These are phyloP conservation scores for Lottia gigantea DNA, from an alignment of 2,888 invertebrate genomes.

Conservation along the genomic window DNA sequence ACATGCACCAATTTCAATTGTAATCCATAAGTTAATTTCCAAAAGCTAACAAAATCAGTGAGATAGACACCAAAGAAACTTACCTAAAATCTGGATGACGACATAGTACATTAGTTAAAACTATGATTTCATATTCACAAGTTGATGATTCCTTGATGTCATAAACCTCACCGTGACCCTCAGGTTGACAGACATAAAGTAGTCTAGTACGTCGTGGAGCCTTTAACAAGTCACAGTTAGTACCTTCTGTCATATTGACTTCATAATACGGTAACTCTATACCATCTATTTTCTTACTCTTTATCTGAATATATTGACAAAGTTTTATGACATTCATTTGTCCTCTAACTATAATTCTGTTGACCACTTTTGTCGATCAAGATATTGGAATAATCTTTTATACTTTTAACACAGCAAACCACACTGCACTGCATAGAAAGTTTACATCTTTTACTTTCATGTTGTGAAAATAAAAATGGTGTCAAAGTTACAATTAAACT, in stretches of 20 bases:
- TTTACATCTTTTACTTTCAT: neutral
- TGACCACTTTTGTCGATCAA: too few relatives aligned
- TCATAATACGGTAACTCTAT: constrained; percentile 84
- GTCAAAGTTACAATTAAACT: too few relatives aligned
- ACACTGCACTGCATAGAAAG: neutral
- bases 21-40: too few relatives aligned
- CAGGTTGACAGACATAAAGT: constrained; percentile 86
- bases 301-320: constrained; percentile 61
- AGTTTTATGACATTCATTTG: neutral
- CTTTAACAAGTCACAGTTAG: constrained; percentile 89
- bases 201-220: constrained; percentile 84
- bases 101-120: constrained; percentile 88
- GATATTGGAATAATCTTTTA: too few relatives aligned
- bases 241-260: constrained; percentile 85
- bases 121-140: constrained; percentile 93
- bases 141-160: constrained; percentile 92
- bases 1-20: too few relatives aligned
- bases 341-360: too few relatives aligned
- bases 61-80: constrained; percentile 22
- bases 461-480: too few relatives aligned
- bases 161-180: constrained; percentile 91
- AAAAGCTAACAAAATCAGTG: neutral
- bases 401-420: too few relatives aligned
- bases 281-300: constrained; percentile 79
- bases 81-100: constrained; percentile 81